These are phyloP conservation scores for Aphaenogaster rudis DNA, from an alignment of 1,140 invertebrate genomes.

Conservation along the genomic window DNA sequence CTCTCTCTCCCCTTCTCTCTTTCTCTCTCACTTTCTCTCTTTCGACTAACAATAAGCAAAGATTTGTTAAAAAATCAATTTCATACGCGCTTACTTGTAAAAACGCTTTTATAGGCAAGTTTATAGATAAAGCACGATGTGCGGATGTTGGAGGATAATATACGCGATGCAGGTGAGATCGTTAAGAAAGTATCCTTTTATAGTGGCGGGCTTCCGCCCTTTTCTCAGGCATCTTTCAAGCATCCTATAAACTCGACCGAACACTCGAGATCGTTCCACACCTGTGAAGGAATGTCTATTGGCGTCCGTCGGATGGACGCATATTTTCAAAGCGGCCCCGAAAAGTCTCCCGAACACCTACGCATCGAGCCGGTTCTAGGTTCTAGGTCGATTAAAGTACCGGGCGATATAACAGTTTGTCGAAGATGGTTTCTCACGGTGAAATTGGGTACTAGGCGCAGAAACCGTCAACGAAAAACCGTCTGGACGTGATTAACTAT, in stretches of 20 bases:
- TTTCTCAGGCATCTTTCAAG: constrained; percentile 42
- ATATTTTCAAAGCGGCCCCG: constrained; percentile 47
- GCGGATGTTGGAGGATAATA: constrained; percentile 21
- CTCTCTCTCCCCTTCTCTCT: neutral
- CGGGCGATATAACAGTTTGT: constrained; percentile 34
- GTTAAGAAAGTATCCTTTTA: constrained; percentile 33
- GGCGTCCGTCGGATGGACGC: constrained; percentile 45
- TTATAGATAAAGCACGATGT: neutral
- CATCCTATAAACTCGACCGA: constrained; percentile 28
- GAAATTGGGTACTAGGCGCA: constrained; percentile 39
- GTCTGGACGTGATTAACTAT: constrained; percentile 48
- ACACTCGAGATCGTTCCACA: constrained; percentile 57
- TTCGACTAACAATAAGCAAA: neutral
- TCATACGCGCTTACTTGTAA: neutral
- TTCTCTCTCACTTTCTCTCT: too few relatives aligned
- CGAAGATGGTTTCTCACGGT: constrained; percentile 69
- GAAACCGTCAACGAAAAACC: constrained; percentile 19
- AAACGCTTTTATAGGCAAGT: neutral
- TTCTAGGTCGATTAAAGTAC: constrained; percentile 45
- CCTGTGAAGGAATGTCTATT: constrained; percentile 61
- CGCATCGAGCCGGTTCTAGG: constrained; percentile 51
- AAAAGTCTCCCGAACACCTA: constrained; percentile 63
- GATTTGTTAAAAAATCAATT: constrained; percentile 22
- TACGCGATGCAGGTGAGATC: constrained; percentile 41
- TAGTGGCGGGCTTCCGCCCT: constrained; percentile 64